Base-by-base conservation (phyloP, 2,113 vertebrate species). In the Epinephelus lanceolatus region DNA sequence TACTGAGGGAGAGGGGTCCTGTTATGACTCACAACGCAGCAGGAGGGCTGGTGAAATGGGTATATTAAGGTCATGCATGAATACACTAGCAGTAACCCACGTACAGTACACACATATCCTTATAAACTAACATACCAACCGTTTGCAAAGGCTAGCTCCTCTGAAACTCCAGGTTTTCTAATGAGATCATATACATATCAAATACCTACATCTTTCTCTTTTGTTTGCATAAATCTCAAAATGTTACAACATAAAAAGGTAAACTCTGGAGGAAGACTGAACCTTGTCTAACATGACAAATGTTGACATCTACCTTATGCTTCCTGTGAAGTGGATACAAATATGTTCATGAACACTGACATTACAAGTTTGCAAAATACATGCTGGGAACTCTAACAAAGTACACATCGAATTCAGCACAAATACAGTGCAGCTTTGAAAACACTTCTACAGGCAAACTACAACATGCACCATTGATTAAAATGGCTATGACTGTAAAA, bases 11-110 rank as follows among this genome's bases (percentile, higher is more conserved):
- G 42, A 66, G 51, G 59, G 79, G 42, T 86, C 70, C 70, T 80
- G 83, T 53, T 83, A 19, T 85, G 82, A 85, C 33, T 85, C 70
- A 55, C 37, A 78, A 52, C 33, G 40, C 85, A 81, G 85, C 70
- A 82, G 61, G 80, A 45, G 37, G 53, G 27, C n/a, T 45, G 51
- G 33, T 74, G 53, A 77, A 76, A 86, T 78, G 53, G 59, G 19
- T 75, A 65, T n/a, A 47, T 40, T 63, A 78, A 81, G 61, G 77
- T 86, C 75, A 81, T 8, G 1, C 65, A 77, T 27, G 61, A 62
- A 85, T 13, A 52, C 47, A 42, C 37, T 14, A 17, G 14, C 57
- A 40, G 27, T 60, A 73, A 57, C 55, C 47, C 23, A 56, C 61
- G 18, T 56, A 59, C 23, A 68, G 18, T 56, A 59, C 23, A 68